Conservation (phyloP, 2,113 vertebrate genomes). For the Zosterops hypoxanthus region DNA sequence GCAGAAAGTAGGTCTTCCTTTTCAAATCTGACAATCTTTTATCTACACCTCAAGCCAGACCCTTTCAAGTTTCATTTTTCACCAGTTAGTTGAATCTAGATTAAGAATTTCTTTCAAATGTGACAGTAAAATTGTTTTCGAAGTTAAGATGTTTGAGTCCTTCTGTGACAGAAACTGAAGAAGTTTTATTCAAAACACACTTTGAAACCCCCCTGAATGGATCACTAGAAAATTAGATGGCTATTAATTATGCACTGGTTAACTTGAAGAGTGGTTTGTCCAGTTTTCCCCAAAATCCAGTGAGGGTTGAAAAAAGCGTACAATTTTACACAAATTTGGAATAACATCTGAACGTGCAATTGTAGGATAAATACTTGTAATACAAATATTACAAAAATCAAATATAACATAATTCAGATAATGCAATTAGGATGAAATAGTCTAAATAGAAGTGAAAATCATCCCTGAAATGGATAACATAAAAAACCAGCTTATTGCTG, state of each 20-base stretch:
- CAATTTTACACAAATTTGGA: not conserved
- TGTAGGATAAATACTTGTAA: not conserved
- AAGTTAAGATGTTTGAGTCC: not conserved
- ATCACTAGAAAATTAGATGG: not conserved
- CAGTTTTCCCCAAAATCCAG: not conserved
- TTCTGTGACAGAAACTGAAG: not conserved
- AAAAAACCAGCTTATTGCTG: not conserved
- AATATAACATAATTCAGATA: not conserved
- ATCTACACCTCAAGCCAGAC: not conserved
- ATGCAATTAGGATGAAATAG: not conserved
- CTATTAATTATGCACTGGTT: not conserved
- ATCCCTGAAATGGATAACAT: not conserved
- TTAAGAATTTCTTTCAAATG: not conserved
- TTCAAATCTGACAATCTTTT: slow-evolving; percentile 6
- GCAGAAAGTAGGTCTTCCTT: not conserved
- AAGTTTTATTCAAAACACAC: not conserved
- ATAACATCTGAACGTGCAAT: not conserved
- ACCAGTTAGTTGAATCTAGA: not conserved
- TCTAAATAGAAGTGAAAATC: not conserved
- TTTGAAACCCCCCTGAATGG: not conserved
- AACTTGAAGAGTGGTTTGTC: not conserved
- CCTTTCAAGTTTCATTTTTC: not conserved
- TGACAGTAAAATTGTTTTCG: not conserved
- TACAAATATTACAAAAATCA: not conserved
- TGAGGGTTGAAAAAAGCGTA: not conserved